Evolutionary conservation across 2,888 invertebrate genomes (phyloP).

Genomic region (Mythimna impura): DNA sequence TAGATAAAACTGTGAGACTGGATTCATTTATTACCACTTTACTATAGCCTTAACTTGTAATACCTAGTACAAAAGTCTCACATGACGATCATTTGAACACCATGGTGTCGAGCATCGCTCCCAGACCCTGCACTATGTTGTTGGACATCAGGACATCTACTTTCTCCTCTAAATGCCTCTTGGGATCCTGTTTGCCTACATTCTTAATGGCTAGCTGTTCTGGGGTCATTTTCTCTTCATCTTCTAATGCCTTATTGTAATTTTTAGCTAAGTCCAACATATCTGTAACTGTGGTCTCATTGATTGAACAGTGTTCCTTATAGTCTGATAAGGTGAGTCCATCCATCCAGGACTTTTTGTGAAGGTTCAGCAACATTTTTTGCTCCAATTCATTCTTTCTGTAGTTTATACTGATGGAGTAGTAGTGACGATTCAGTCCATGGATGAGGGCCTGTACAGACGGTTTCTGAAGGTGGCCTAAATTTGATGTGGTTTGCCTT

Average conservation of each 20-base stretch:
- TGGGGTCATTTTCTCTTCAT: constrained; percentile 99
- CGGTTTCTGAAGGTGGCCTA: constrained; percentile 99
- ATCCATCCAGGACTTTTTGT: constrained; percentile 99
- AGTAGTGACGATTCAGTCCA: constrained; percentile 99
- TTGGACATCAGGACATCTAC: constrained; percentile 99
- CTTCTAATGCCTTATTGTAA: constrained; percentile 99
- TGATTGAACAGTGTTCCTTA: constrained; percentile 97
- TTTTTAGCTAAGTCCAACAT: constrained; percentile 99
- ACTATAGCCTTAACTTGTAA: constrained; percentile 78
- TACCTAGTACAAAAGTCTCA: constrained; percentile 69
- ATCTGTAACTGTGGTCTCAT: constrained; percentile 98
- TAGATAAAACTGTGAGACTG: constrained; percentile 76
- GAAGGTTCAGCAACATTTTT: constrained; percentile 99
- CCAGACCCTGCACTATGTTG: constrained; percentile 99
- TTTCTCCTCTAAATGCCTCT: constrained; percentile 99
- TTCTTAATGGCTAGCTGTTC: constrained; percentile 99
- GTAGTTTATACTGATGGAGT: constrained; percentile 99
- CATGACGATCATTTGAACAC: constrained; percentile 86
- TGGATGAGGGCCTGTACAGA: constrained; percentile 99
- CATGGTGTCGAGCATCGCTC: constrained; percentile 97
- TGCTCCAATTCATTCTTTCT: constrained; percentile 99
- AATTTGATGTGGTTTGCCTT: constrained; percentile 99
- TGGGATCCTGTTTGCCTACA: constrained; percentile 99
- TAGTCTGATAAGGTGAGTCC: constrained; percentile 97
- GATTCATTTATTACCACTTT: constrained; percentile 79